Base-by-base conservation (phyloP, 1,140 invertebrate genomes). In the Hyposmocoma kahamanoa region DNA sequence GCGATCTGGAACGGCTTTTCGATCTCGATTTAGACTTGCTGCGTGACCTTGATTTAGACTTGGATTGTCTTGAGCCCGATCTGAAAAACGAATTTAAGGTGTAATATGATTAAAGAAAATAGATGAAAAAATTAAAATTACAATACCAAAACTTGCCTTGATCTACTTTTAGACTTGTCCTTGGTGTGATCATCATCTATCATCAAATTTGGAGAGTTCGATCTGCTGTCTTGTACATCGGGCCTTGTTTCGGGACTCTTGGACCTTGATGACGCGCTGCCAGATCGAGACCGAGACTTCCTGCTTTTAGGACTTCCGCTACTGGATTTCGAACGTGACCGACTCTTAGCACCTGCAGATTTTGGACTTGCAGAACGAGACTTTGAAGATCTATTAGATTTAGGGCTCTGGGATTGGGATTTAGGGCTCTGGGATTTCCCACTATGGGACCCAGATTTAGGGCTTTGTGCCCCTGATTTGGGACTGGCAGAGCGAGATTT, bases 201-300 rank as follows among this genome's bases (percentile, higher is more conserved):
- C 81, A 89, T 84, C n/a, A 88, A 84, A 60, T 88, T 88, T 15
- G 87, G 88, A 22, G 89, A 88, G 47, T 89, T 89, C 2, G 89
- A 89, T 42, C 88, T 74, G 50, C 87, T 89, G 24, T 87, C 72
- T 46, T 77, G 71, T 8, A 72, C 71, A 64, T 77, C 73, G 30
- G 66, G 67, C 42, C 76, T 68, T n/a, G 62, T 64, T 8, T 65
- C 72, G 22, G 83, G 73, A 56, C 85, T 86, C 22, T 84, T 83
- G 1, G 82, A 83, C 36, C 73, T 69, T 0, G 73, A 82, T 2
- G 74, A 78, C 0, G 61, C 72, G 68, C 80, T 82, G 0, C 79
- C 70, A 8, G 78, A 83, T 42, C 76, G 66, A 42, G 74, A 78
- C 36, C 72, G 71, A 3, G 69, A 72, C 49, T 77, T 81, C 9